A percentile compares a stretch with the other conserved stretches of the same genome.
Evolutionary conservation across 92 coral and sea anemone species (phyloP).

Genomic region (Epizoanthus illoricatus): DNA sequence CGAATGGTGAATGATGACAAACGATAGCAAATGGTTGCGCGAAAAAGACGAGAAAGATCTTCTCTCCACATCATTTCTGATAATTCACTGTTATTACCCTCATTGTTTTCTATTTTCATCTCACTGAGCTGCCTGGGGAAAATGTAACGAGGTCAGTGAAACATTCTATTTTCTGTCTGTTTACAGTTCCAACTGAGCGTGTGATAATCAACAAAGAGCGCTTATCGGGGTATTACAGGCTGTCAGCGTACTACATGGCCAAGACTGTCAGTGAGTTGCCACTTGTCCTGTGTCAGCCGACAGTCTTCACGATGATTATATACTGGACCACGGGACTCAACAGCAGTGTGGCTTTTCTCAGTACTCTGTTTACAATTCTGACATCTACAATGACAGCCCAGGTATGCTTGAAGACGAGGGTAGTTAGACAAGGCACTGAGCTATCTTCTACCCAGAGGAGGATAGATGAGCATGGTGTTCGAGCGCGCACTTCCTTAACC

Average conservation of each 20-base stretch:
- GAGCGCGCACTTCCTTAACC: no score
- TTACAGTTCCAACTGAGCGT: constrained; percentile 78
- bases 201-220: constrained; percentile 89
- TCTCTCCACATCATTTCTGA: no score
- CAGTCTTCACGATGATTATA: constrained; percentile 52
- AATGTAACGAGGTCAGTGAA: no score
- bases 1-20: no score
- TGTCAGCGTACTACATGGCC: constrained; percentile 88
- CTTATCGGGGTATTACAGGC: constrained; percentile 88
- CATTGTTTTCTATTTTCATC: not conserved
- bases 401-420: constrained; percentile 41
- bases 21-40: no score
- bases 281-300: constrained; percentile 74
- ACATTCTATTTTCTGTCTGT: no score
- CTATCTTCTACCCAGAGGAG: no score
- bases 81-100: not conserved
- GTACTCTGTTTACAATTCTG: constrained; percentile 49
- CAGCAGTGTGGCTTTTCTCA: constrained; percentile 81
- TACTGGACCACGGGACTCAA: constrained; percentile 92
- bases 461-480: no score
- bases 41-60: no score
- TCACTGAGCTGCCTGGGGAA: no score
- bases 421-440: no score
- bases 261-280: constrained; percentile 92
- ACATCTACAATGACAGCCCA: constrained; percentile 69